Base-by-base conservation (phyloP, 1,140 invertebrate species). In the Drosophila sp. region DNA sequence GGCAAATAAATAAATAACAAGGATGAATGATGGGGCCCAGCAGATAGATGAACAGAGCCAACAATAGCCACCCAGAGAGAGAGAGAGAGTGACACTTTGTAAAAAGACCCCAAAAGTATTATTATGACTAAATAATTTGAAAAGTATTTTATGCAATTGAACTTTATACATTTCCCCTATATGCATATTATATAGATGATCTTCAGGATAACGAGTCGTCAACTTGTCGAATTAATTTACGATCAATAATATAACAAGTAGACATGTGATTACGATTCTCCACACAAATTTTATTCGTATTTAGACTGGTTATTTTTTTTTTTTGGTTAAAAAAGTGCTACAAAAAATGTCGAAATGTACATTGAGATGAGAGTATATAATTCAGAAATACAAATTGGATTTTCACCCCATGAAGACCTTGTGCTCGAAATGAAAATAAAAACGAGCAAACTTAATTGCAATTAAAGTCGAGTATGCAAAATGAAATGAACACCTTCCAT, bases 381-480 rank as follows among this genome's bases (percentile, higher is more conserved):
- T 60, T 58, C 73, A 57, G 30, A 57, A 35, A 23, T 2, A 35
- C 72, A 82, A 85, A 82, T 87, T 87, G 79, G 74, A 85, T 58
- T 86, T 86, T 82, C 58, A 66, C 68, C 63, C 65, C 50, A 66
- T 68, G 66, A 72, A 85, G 80, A 76, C 83, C 79, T 83, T 86
- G 83, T 75, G 72, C 84, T 83, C 79, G 69, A 78, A 63, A 56
- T 61, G 32, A 56, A 64, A 44, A 73, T 66, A 72, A 79, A 78
- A 66, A 60, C 35, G 50, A 58, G 58, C 73, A 30, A 83, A 87
- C 79, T 77, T 86, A 86, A 86, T 86, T 86, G 83, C 83, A 86
- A 86, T 86, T 86, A 86, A 87, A 86, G 72, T 71, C 64, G 72
- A 82, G 79, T 81, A 54, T 63, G 47, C 73, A 66, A 40, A 69